Evolutionary conservation across 2,888 invertebrate genomes (phyloP).

Genomic region (Volucella bombylans): DNA sequence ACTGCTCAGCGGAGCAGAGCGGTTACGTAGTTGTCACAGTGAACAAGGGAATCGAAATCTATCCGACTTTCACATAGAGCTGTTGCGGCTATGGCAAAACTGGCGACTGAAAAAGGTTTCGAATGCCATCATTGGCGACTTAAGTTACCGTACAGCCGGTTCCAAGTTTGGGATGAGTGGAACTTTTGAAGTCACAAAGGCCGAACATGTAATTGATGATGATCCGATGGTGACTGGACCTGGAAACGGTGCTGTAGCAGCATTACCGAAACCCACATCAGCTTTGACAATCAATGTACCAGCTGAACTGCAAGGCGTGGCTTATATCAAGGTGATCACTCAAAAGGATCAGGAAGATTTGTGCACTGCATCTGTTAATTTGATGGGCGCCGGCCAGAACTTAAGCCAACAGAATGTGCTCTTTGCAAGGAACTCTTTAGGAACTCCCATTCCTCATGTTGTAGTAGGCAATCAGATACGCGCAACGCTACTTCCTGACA

Average conservation of each 20-base stretch:
- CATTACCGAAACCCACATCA: slow-evolving; percentile 86
- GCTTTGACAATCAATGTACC: slow-evolving; percentile 96
- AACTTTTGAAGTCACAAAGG: slow-evolving; percentile 97
- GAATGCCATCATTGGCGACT: slow-evolving; percentile 96
- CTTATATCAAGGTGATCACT: slow-evolving; percentile 97
- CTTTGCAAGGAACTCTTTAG: slow-evolving; percentile 97
- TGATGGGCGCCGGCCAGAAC: slow-evolving; percentile 89
- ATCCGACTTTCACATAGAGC: slow-evolving; percentile 96
- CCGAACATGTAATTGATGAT: slow-evolving; percentile 84
- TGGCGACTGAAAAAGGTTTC: slow-evolving; percentile 98
- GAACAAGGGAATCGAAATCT: slow-evolving; percentile 91
- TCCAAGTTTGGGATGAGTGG: slow-evolving; percentile 97
- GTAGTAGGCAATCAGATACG: slow-evolving; percentile 98
- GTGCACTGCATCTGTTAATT: slow-evolving; percentile 91
- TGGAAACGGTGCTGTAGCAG: slow-evolving; percentile 84
- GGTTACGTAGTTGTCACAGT: slow-evolving; percentile 90
- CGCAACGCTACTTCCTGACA: slow-evolving; percentile 96
- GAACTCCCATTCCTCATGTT: slow-evolving; percentile 97
- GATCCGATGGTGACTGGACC: slow-evolving; percentile 82
- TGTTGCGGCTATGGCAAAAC: slow-evolving; percentile 93
- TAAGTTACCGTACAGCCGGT: slow-evolving; percentile 97
- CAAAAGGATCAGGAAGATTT: slow-evolving; percentile 97
- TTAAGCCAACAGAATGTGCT: slow-evolving; percentile 93
- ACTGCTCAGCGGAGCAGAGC: slow-evolving; percentile 92
- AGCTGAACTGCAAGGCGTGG: slow-evolving; percentile 96